A percentile compares a stretch with the other conserved stretches of the same genome.
These are phyloP conservation scores for Procavia capensis DNA, from an alignment of 2,113 vertebrate genomes.

Conservation along the genomic window DNA sequence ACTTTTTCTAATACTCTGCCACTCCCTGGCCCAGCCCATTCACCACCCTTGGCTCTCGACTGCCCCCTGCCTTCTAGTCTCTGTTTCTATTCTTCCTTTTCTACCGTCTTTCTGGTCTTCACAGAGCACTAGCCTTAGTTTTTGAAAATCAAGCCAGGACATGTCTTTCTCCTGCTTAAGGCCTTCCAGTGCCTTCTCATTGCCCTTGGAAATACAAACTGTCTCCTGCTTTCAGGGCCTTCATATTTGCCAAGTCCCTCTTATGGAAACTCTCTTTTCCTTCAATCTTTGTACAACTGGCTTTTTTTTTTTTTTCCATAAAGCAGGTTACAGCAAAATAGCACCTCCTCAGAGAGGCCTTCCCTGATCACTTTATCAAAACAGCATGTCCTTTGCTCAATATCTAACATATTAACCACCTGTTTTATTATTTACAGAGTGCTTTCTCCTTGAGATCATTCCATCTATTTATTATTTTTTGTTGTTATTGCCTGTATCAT, in stretches of 20 bases:
- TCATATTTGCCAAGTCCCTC: not conserved
- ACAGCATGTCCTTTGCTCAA: not conserved
- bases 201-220: constrained; percentile 10
- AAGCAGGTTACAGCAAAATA: constrained; percentile 33
- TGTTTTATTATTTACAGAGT: not conserved
- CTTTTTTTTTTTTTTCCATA: not conserved
- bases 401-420: not conserved
- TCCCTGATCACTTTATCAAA: not conserved
- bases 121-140: not conserved
- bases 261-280: not conserved
- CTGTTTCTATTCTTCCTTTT: not conserved
- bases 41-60: not conserved
- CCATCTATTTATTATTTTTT: not conserved
- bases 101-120: not conserved
- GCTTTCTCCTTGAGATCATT: not conserved
- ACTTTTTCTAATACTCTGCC: not conserved
- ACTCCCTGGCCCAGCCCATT: not conserved
- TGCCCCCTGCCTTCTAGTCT: not conserved
- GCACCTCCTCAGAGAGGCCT: not conserved
- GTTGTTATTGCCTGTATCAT: not conserved
- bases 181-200: not conserved
- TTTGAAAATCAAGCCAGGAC: not conserved
- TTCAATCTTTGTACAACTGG: not conserved
- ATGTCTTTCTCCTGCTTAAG: not conserved
- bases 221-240: not conserved